A percentile compares a stretch with the other conserved stretches of the same genome.
Evolutionary conservation across 2,888 invertebrate genomes (phyloP).

Genomic region (Drosophila maculinotata): DNA sequence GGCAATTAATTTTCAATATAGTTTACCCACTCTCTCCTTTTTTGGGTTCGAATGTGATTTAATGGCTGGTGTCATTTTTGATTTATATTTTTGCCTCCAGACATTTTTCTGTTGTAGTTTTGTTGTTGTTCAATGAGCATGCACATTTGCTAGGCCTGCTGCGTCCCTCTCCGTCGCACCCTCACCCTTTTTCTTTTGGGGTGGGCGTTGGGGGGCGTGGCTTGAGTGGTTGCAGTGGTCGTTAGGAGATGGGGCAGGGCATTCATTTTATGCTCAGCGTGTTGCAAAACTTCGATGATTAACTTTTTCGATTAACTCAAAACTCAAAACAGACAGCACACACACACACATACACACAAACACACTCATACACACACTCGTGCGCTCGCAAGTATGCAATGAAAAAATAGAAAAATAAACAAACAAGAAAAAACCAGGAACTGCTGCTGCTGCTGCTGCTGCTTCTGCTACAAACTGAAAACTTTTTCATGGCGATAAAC

Average conservation of each 20-base stretch:
- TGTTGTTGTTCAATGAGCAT: slow-evolving; percentile 34
- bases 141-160: slow-evolving; percentile 21
- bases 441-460: slow-evolving; percentile 38
- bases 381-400: slow-evolving; percentile 52
- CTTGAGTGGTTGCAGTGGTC: neutral
- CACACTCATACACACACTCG: slow-evolving; percentile 15
- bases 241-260: neutral
- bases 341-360: slow-evolving; percentile 25
- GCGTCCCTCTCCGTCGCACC: too few species aligned
- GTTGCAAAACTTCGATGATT: slow-evolving; percentile 79
- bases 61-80: slow-evolving; percentile 4
- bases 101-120: neutral
- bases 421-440: slow-evolving; percentile 26
- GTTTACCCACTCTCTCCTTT: too few species aligned
- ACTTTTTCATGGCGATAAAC: slow-evolving; percentile 76
- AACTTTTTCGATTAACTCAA: slow-evolving; percentile 80
- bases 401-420: slow-evolving; percentile 51
- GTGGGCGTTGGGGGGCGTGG: too few species aligned
- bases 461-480: slow-evolving; percentile 57
- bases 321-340: slow-evolving; percentile 65
- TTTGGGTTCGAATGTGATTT: slow-evolving; percentile 5
- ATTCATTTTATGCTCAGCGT: slow-evolving; percentile 57
- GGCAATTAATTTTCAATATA: too few species aligned
- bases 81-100: slow-evolving; percentile 3
- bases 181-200: too few species aligned